These are phyloP conservation scores for Napeogenes inachia DNA, from an alignment of 2,888 invertebrate species.

Conservation along the genomic window DNA sequence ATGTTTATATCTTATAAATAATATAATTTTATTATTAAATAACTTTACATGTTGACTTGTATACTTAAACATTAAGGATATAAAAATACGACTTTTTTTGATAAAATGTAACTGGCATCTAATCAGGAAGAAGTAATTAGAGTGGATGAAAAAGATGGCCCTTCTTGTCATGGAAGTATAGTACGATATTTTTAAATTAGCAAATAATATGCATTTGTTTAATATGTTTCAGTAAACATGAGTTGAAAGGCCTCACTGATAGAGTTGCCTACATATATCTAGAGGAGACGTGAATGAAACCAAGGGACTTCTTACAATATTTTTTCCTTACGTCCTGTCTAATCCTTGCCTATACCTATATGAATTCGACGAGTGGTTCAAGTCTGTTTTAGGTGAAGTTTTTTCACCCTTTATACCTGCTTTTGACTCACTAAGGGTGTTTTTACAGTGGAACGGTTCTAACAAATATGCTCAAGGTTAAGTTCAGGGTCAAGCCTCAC, in stretches of 20 bases:
- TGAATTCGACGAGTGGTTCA: neutral
- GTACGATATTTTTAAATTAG: neutral
- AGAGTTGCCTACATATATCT: neutral
- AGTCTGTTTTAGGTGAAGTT: conserved; percentile 8
- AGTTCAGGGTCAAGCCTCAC: conserved; percentile 27
- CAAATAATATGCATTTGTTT: neutral
- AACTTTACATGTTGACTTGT: neutral
- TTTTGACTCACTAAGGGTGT: conserved; percentile 19
- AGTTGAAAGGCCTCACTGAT: too few species aligned
- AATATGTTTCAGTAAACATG: neutral
- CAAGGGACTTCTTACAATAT: too few species aligned
- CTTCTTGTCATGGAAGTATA: neutral
- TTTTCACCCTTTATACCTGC: conserved; percentile 15
- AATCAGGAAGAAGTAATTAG: neutral
- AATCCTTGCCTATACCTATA: neutral
- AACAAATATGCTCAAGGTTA: conserved; percentile 24
- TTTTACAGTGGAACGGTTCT: conserved; percentile 22
- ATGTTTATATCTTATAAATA: too few species aligned
- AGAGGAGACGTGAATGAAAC: neutral
- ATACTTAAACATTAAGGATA: too few species aligned
- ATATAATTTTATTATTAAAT: too few species aligned
- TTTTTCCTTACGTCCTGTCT: neutral
- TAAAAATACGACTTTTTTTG: too few species aligned
- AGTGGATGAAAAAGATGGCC: neutral
- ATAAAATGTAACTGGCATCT: neutral